A percentile compares a stretch with the other conserved stretches of the same genome.
phyloP scores from a whole-genome alignment of 2,888 invertebrate species.

The Hoplodrina blanda region DNA sequence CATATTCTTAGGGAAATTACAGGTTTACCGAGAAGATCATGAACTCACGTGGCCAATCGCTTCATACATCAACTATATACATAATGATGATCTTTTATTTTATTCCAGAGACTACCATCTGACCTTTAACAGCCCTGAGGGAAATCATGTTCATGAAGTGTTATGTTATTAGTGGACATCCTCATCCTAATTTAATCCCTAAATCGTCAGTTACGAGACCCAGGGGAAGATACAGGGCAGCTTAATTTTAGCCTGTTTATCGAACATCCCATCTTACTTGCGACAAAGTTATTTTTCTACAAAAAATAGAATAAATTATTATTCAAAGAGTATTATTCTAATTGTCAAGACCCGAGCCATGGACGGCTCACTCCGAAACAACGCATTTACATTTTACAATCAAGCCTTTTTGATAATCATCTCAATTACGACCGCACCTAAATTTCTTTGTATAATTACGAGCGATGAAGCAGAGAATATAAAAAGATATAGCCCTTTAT shows the following conservation, averaged over 20 bases:
- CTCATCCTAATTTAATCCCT: slow-evolving; percentile 40
- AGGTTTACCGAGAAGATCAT: background rate
- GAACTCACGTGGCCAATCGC: background rate
- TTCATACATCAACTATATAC: background rate
- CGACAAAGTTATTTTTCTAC: slow-evolving; percentile 20
- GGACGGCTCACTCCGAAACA: slow-evolving; percentile 39
- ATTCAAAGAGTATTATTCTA: slow-evolving; percentile 33
- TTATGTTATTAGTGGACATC: slow-evolving; percentile 35
- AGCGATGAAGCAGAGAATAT: slow-evolving; percentile 41
- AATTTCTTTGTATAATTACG: slow-evolving; percentile 65
- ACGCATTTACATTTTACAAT: slow-evolving; percentile 63
- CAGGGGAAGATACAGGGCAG: slow-evolving; percentile 24
- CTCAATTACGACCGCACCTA: slow-evolving; percentile 60
- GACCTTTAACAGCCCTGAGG: slow-evolving; percentile 18
- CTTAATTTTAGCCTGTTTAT: slow-evolving; percentile 8
- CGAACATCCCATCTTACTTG: slow-evolving; percentile 11
- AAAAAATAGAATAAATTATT: slow-evolving; percentile 36
- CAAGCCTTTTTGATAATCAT: slow-evolving; percentile 63
- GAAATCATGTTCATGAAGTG: slow-evolving; percentile 42
- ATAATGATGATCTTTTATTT: slow-evolving; percentile 10
- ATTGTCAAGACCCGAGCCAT: slow-evolving; percentile 32
- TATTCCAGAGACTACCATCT: slow-evolving; percentile 4
- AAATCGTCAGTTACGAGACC: slow-evolving; percentile 41
- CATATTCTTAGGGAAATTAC: background rate
- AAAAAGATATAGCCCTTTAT: slow-evolving; percentile 53